These are phyloP conservation scores for Dinoponera quadriceps DNA, from an alignment of 1,140 invertebrate genomes.

Conservation along the genomic window DNA sequence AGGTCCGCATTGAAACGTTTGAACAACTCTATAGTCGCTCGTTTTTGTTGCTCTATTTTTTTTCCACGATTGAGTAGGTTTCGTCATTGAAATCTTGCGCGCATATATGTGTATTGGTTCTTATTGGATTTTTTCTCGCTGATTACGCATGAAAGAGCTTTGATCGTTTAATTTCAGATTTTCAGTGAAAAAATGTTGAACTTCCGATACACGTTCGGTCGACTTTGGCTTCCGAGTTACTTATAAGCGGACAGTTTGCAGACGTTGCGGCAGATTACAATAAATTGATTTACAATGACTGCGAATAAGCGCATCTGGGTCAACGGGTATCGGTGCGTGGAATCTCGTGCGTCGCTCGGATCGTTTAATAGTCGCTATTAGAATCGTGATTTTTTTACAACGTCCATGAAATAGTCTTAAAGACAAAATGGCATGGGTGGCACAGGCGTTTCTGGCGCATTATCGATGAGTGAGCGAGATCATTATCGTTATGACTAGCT, in stretches of 20 bases:
- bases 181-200: no score
- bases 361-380: constrained; percentile 10
- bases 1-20: no score
- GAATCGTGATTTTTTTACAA: constrained; percentile 29
- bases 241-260: constrained; percentile 57
- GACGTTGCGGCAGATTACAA: constrained; percentile 63
- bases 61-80: no score
- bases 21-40: no score
- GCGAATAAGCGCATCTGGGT: constrained; percentile 71
- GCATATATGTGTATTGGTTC: no score
- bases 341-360: neutral
- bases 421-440: neutral
- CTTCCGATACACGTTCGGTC: neutral
- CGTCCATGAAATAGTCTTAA: constrained; percentile 23
- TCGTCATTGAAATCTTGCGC: no score
- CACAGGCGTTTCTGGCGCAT: neutral
- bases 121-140: no score
- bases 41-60: no score
- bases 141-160: no score
- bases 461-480: neutral
- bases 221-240: constrained; percentile 23
- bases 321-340: constrained; percentile 48
- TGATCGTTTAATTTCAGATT: no score
- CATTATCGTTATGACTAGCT: neutral
- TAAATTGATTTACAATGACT: constrained; percentile 78